Evolutionary conservation across 2,888 invertebrate species (phyloP).

Genomic region (Heliothis peltigera): DNA sequence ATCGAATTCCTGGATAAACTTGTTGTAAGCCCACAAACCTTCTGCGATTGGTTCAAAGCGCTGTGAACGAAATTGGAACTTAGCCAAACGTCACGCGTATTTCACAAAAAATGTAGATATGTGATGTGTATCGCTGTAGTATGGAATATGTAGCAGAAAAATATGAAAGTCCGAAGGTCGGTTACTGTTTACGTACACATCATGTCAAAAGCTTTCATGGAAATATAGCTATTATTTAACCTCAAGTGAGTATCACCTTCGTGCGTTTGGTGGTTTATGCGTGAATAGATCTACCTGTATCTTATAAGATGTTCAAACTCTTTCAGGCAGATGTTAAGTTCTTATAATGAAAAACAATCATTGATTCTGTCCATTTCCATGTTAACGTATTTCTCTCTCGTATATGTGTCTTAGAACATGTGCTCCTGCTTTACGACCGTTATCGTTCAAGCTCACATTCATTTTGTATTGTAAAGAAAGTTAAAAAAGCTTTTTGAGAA

Average conservation of each 20-base stretch:
- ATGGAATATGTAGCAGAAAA: slow-evolving; percentile 26
- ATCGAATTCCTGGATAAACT: background rate
- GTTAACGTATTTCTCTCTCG: too few relatives aligned
- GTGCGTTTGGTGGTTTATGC: background rate
- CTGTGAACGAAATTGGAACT: slow-evolving; percentile 36
- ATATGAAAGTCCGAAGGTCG: slow-evolving; percentile 30
- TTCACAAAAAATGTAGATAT: slow-evolving; percentile 34
- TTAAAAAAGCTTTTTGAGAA: too few relatives aligned
- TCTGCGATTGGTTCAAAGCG: slow-evolving; percentile 23
- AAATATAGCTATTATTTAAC: slow-evolving; percentile 7
- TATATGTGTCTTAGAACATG: too few relatives aligned
- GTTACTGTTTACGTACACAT: slow-evolving; percentile 34
- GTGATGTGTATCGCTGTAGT: slow-evolving; percentile 38
- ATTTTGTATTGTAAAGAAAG: too few relatives aligned
- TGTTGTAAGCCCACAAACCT: slow-evolving; percentile 16
- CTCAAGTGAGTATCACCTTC: background rate
- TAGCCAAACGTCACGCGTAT: slow-evolving; percentile 40
- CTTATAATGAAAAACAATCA: slow-evolving; percentile 1
- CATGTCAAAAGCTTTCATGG: slow-evolving; percentile 12
- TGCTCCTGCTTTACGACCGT: too few relatives aligned
- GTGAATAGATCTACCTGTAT: background rate
- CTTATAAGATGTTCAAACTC: slow-evolving; percentile 7
- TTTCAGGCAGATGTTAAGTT: background rate
- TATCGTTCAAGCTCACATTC: too few relatives aligned
- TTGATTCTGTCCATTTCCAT: background rate